Percentiles rank a stretch among this genome's conserved stretches.
These are phyloP conservation scores for Ciconia nigra DNA, from an alignment of 2,797 vertebrate genomes.

Conservation along the genomic window DNA sequence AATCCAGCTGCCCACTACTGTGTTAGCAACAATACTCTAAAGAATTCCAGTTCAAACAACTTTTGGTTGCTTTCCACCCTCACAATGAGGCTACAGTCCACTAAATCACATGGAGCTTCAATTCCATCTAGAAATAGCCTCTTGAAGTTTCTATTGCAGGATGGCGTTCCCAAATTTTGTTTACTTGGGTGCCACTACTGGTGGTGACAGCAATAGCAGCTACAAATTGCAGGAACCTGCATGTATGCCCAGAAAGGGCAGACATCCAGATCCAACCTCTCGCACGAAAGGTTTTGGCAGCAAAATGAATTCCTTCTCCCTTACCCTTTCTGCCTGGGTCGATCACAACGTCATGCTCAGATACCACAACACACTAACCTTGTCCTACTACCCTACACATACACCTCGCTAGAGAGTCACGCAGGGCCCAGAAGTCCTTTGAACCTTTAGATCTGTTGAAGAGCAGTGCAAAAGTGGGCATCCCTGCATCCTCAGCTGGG, in stretches of 20 bases:
- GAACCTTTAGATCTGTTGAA: not conserved
- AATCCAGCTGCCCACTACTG: not conserved
- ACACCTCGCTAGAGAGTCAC: not conserved
- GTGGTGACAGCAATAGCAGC: conserved; percentile 18
- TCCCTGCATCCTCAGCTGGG: not conserved
- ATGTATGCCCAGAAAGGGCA: not conserved
- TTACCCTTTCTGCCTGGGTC: not conserved
- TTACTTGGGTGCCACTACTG: conserved; percentile 33
- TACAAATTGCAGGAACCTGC: not conserved
- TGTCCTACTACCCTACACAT: not conserved
- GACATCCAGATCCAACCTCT: not conserved
- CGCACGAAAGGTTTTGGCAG: not conserved
- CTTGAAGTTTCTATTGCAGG: not conserved
- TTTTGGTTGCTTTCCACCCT: not conserved
- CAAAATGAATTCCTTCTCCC: not conserved
- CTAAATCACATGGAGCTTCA: not conserved
- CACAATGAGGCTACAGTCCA: not conserved
- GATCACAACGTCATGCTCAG: not conserved
- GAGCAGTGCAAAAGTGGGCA: not conserved
- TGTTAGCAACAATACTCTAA: not conserved
- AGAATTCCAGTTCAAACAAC: not conserved
- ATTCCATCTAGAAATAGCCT: not conserved
- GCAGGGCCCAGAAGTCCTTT: not conserved
- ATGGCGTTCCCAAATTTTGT: not conserved
- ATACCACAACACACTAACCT: not conserved